Conservation (phyloP, 2,113 vertebrate genomes). For the Gavialis gangeticus region DNA sequence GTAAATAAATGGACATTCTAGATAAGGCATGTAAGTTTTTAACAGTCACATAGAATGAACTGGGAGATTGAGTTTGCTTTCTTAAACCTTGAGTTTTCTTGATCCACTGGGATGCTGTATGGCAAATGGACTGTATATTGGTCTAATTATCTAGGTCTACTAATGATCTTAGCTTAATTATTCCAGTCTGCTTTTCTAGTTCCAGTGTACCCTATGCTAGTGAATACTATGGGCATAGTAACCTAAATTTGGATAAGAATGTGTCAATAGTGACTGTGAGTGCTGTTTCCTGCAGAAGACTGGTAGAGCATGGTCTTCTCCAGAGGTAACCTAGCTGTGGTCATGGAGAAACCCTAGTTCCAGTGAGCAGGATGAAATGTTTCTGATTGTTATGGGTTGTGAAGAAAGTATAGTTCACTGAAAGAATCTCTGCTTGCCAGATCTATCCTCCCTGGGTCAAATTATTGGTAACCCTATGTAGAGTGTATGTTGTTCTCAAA, state of each 20-base stretch:
- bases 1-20: too few species aligned
- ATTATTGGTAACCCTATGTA: neutral
- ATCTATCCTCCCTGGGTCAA: neutral
- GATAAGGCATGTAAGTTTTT: too few species aligned
- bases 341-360: rapidly evolving
- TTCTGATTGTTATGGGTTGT: neutral
- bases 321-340: neutral
- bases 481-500: neutral
- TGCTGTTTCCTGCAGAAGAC: neutral
- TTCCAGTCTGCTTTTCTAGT: neutral
- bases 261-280: neutral
- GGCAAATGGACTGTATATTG: neutral
- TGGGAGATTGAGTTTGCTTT: too few species aligned
- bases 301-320: neutral
- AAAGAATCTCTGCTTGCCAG: neutral
- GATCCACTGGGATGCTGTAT: neutral
- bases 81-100: too few species aligned
- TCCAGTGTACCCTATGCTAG: neutral
- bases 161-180: neutral
- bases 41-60: too few species aligned
- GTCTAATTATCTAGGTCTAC: neutral
- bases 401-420: neutral
- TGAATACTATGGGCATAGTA: neutral
- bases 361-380: neutral
- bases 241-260: neutral